Evolutionary conservation across 2,888 invertebrate species (phyloP).

Genomic region (Drosophila paranaensis): DNA sequence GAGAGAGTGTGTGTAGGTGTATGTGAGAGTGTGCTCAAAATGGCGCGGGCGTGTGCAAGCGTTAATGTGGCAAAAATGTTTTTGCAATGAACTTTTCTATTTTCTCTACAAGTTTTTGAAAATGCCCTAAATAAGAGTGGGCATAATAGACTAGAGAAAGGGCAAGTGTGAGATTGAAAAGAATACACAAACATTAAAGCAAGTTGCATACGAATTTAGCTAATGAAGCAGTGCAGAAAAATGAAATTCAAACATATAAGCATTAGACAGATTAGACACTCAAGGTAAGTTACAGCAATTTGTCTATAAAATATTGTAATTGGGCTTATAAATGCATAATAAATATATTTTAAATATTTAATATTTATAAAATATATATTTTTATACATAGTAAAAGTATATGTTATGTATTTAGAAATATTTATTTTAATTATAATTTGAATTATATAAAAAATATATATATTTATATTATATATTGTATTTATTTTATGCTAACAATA

Average conservation of each 20-base stretch:
- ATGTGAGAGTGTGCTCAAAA: constrained; percentile 48
- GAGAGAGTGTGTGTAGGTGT: constrained; percentile 9
- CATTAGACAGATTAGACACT: background rate
- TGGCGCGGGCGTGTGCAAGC: constrained; percentile 76
- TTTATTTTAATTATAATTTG: too few species aligned
- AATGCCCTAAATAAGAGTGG: constrained; percentile 16
- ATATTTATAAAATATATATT: background rate
- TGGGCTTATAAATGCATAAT: background rate
- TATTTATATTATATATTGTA: too few species aligned
- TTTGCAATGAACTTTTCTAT: constrained; percentile 62
- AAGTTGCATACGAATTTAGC: background rate
- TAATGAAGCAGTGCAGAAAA: background rate
- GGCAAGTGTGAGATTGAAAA: too few species aligned
- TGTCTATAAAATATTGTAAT: background rate
- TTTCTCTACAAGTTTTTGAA: constrained; percentile 36
- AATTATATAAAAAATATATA: too few species aligned
- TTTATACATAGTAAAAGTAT: too few species aligned
- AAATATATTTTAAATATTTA: background rate
- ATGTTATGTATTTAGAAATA: background rate
- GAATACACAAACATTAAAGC: too few species aligned
- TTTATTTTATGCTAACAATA: too few species aligned
- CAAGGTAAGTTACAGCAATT: background rate
- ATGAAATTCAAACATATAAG: background rate
- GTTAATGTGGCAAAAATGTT: constrained; percentile 79
- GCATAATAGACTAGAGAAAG: background rate